Evolutionary conservation across 2,797 vertebrate species (phyloP), one percentile per base, ranked within the genome.

Genomic region (Ataeniobius toweri): DNA sequence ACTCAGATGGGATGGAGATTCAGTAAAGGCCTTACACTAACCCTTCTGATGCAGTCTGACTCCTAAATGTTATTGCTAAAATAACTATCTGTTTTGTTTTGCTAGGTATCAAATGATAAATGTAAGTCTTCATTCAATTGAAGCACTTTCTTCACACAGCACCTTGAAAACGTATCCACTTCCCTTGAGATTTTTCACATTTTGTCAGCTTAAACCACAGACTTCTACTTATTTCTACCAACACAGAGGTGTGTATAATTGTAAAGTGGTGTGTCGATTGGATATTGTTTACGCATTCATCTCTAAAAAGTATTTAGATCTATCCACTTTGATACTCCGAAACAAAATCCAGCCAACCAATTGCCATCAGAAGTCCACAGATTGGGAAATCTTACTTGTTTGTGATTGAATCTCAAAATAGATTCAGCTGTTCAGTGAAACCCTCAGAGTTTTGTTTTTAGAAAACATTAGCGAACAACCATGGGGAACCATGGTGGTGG

Each of bases 1-100:
- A 56, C 65, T 71, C 26, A 55, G 31, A 31, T 75, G 78, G 82
- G 76, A 92, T 88, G 79, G 74, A 87, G 77, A 88, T 78, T 74
- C 53, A 80, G 71, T 72, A 76, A 78, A 82, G 78, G 86, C 56
- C 81, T 85, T 79, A 76, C 58, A 87, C 86, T 75, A 87, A 88
- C 89, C 86, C 80, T 68, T n/a, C 65, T 5, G 79, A 78, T 83
- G 26, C 77, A 59, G 3, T 41, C 58, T 79, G 75, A 87, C 75
- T 83, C 71, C 48, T 71, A 31, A 55, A 72, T 53, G 28, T 36
- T n/a, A 5, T 75, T 16, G 31, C 8, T 26, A 10, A 39, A 2
- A n/a, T 1, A 67, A 18, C 18, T 39, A 3, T 67, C 10, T 65
- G 4, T 22, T 39, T 26, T 26, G 10, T 18, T 46, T 41, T 53